phyloP scores from a whole-genome alignment of 2,797 vertebrate genomes.

The Podargus strigoides region DNA sequence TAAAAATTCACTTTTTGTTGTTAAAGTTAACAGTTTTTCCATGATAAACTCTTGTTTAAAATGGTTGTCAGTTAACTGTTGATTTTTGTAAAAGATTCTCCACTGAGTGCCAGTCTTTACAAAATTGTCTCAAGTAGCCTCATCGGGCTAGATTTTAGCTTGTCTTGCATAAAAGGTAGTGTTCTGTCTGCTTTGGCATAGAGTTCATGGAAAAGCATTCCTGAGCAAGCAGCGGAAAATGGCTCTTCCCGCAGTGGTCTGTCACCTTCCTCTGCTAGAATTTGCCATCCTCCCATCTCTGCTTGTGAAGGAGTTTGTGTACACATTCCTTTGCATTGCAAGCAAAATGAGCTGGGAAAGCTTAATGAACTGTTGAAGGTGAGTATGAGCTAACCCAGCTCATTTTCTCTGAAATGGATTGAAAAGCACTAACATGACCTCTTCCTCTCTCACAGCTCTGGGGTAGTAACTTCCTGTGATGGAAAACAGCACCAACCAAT shows the following conservation, averaged over 20 bases:
- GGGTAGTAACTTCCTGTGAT: background rate
- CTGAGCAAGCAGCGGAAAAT: background rate
- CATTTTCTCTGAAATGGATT: constrained; percentile 2
- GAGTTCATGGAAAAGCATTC: background rate
- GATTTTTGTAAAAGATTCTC: background rate
- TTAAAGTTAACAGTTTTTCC: background rate
- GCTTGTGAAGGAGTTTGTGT: background rate
- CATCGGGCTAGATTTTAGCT: background rate
- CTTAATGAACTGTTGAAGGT: constrained; percentile 29
- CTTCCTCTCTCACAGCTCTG: background rate
- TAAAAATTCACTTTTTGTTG: background rate
- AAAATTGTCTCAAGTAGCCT: background rate
- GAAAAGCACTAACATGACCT: background rate
- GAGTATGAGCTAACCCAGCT: constrained; percentile 14
- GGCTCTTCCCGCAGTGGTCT: background rate
- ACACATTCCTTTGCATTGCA: background rate
- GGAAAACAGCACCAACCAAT: constrained; percentile 4
- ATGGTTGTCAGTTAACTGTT: background rate
- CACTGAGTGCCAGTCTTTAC: background rate
- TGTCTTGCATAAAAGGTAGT: background rate
- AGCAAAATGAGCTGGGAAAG: background rate
- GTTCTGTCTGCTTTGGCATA: background rate
- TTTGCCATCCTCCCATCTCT: background rate
- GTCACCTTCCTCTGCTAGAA: background rate
- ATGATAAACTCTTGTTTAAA: background rate